phyloP scores from a whole-genome alignment of 1,140 invertebrate species.

The Trichoplusia ni region DNA sequence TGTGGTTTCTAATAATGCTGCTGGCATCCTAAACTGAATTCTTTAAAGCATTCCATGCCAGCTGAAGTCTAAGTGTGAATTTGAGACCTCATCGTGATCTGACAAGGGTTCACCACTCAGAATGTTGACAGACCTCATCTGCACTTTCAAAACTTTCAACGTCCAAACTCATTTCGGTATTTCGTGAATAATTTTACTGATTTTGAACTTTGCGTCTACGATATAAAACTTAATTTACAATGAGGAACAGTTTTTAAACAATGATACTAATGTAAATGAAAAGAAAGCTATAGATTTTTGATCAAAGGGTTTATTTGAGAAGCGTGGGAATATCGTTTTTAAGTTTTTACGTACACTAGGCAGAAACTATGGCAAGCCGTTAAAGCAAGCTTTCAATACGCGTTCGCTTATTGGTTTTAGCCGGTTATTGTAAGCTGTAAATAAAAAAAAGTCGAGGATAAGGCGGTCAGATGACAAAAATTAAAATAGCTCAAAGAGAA shows the following conservation, averaged over 20 bases:
- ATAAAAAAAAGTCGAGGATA: no score
- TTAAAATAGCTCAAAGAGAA: no score
- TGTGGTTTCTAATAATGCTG: no score
- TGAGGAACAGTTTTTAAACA: neutral
- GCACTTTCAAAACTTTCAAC: constrained; percentile 17
- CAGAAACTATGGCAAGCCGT: no score
- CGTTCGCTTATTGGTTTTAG: no score
- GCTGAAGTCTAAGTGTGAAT: neutral
- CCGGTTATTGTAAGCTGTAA: no score
- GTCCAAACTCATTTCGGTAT: neutral
- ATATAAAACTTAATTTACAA: neutral
- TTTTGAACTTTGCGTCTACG: neutral
- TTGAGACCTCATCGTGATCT: neutral
- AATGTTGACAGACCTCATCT: constrained; percentile 32
- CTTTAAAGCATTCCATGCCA: constrained; percentile 1
- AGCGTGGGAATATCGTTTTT: constrained; percentile 7
- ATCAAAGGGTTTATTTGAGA: constrained; percentile 6
- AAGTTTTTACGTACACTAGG: no score
- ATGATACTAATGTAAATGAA: neutral
- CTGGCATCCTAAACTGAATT: neutral
- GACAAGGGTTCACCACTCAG: constrained; percentile 27
- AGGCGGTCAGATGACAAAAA: no score
- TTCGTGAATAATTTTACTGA: neutral
- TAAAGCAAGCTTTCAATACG: no score
- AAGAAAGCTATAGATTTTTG: constrained; percentile 1